Conservation (phyloP, 2,113 vertebrate genomes). For the Hippoglossus stenolepis region DNA sequence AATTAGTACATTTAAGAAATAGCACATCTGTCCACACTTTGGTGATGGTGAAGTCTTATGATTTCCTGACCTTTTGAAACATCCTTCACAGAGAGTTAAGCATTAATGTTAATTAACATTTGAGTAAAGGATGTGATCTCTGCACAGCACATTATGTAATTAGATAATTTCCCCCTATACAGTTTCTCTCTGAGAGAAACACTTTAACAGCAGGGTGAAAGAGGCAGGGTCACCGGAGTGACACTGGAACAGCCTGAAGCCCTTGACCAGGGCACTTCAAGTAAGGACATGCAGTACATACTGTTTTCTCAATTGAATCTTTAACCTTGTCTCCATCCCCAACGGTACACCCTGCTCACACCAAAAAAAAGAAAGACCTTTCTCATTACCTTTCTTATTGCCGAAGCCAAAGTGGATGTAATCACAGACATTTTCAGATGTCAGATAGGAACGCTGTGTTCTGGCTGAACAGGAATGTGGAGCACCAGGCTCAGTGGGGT, state of each 20-base stretch:
- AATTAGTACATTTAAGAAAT: slow-evolving; percentile 5
- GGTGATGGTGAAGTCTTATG: slow-evolving; percentile 1
- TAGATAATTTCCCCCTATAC: background rate
- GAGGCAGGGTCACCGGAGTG: background rate
- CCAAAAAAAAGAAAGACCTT: background rate
- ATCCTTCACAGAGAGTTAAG: slow-evolving; percentile 8
- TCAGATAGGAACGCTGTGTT: slow-evolving; percentile 30
- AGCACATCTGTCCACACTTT: background rate
- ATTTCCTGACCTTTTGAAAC: slow-evolving; percentile 6
- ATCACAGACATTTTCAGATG: slow-evolving; percentile 33
- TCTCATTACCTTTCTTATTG: background rate
- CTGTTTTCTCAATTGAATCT: slow-evolving; percentile 24
- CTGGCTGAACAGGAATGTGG: slow-evolving; percentile 28
- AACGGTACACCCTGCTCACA: background rate
- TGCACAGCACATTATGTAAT: background rate
- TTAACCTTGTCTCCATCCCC: slow-evolving; percentile 23
- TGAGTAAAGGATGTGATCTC: background rate
- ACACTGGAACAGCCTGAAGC: background rate
- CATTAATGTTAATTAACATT: background rate
- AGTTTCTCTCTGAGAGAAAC: background rate
- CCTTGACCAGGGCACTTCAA: slow-evolving; percentile 7
- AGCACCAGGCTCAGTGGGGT: slow-evolving; percentile 20
- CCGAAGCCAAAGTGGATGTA: slow-evolving; percentile 38
- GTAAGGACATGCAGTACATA: background rate
- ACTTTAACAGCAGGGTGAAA: background rate